Evolutionary conservation across 2,888 invertebrate genomes (phyloP).

Genomic region (Cistogaster globosa): DNA sequence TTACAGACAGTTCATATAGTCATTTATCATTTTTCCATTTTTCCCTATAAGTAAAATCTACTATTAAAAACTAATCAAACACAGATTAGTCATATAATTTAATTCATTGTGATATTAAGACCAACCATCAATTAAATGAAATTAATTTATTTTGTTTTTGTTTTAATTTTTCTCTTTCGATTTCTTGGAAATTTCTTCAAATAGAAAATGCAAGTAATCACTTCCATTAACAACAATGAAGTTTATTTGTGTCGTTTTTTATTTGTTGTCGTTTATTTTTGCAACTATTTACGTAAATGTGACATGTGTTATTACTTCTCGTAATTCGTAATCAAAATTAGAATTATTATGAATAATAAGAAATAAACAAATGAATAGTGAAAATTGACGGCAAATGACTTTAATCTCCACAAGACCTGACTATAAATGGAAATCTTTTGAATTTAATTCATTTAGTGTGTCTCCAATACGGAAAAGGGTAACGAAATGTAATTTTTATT

Average conservation of each 20-base stretch:
- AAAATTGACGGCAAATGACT: constrained; percentile 18
- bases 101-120: constrained; percentile 49
- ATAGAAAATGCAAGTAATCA: constrained; percentile 47
- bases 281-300: not conserved
- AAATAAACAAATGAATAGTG: constrained; percentile 28
- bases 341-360: constrained; percentile 13
- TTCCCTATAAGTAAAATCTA: constrained; percentile 19
- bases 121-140: constrained; percentile 46
- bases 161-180: not conserved
- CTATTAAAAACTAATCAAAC: constrained; percentile 59
- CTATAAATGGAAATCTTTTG: constrained; percentile 53
- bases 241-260: not conserved
- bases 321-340: constrained; percentile 22
- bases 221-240: constrained; percentile 44
- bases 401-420: constrained; percentile 29
- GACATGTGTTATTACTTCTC: constrained; percentile 24
- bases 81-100: constrained; percentile 60
- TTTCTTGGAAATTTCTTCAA: constrained; percentile 66
- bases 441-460: constrained; percentile 22
- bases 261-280: not conserved
- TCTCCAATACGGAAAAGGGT: constrained; percentile 56
- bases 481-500: constrained; percentile 31
- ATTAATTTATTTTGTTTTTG: constrained; percentile 29
- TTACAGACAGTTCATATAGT: not conserved
- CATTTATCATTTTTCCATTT: constrained; percentile 30